A percentile compares a stretch with the other conserved stretches of the same genome.
Evolutionary conservation across 2,113 vertebrate species (phyloP).

Genomic region (Peucedramus taeniatus): DNA sequence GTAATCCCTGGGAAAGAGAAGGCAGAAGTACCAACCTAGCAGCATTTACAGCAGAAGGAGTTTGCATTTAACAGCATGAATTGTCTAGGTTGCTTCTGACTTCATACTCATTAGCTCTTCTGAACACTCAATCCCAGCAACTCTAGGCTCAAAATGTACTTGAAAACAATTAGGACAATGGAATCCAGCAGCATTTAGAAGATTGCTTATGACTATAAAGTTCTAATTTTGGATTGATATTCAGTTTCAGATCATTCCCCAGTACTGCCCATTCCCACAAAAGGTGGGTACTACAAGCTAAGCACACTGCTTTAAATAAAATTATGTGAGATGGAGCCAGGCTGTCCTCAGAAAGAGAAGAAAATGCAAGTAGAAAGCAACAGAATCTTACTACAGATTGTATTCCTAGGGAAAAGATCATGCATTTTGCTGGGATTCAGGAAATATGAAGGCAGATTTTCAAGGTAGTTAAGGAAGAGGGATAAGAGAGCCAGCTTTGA

Average conservation of each 20-base stretch:
- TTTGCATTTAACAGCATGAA: neutral
- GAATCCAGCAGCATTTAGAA: neutral
- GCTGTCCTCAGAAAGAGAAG: neutral
- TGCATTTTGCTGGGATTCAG: neutral
- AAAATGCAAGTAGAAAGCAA: neutral
- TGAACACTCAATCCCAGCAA: neutral
- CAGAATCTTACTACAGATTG: neutral
- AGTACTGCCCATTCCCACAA: neutral
- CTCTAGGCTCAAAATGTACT: neutral
- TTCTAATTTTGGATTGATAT: neutral
- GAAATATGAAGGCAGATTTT: neutral
- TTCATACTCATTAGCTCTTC: neutral
- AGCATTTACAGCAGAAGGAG: neutral
- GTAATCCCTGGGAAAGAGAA: constrained; percentile 73
- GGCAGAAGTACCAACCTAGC: neutral
- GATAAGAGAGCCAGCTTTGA: neutral
- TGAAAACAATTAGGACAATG: neutral
- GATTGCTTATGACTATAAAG: neutral
- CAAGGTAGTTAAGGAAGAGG: neutral
- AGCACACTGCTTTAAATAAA: neutral
- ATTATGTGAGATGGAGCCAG: neutral
- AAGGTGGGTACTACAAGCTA: neutral
- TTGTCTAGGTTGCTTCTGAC: neutral
- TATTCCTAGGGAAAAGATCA: neutral
- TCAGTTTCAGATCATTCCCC: neutral